Base-by-base conservation (phyloP, 2,888 invertebrate species). In the Harpagoxenus sublaevis region DNA sequence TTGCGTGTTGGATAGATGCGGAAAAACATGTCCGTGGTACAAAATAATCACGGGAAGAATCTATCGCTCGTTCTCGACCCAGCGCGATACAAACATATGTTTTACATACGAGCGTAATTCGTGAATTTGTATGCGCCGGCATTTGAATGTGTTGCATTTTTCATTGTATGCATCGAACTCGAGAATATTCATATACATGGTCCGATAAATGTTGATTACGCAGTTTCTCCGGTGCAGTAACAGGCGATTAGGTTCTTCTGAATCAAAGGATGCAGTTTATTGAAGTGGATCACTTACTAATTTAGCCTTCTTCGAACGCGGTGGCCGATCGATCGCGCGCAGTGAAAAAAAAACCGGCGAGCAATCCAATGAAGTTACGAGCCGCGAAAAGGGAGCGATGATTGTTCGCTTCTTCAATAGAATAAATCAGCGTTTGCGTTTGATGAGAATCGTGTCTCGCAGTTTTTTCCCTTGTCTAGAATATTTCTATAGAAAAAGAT, bases 111-210 rank as follows among this genome's bases (percentile, higher is more conserved):
- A 77, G 62, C 8, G 28, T 77, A 68, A 78, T 78, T 55, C n/a
- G 9, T 42, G 42, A 68, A 68, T 78, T 28, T 55, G 42, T 53
- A 55, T 12, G 39, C 39, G 10, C 39, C 18, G 18, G 42, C 28
- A 78, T 78, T 68, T 45, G 77, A 68, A 68, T 68, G 53, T 15
- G 42, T 31, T 45, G 55, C 42, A 78, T 78, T 78, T 68, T 78
- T 68, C 55, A 68, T 68, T 12, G 28, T 39, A 45, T 15, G 53
- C n/a, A 51, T 55, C 28, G 28, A 48, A n/a, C 39, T 42, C n/a
- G 53, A 39, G 18, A 28, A 18, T 45, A 73, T 28, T n/a, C 57
- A 53, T 10, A 35, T 10, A 35, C 31, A 10, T 45, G 8, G 28
- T 6, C 15, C 65, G 28, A 12, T 23, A 65, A 42, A 23, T 45